Percentiles rank a stretch among this genome's conserved stretches.
phyloP scores from a whole-genome alignment of 2,113 vertebrate genomes.

The Zosterops lateralis region DNA sequence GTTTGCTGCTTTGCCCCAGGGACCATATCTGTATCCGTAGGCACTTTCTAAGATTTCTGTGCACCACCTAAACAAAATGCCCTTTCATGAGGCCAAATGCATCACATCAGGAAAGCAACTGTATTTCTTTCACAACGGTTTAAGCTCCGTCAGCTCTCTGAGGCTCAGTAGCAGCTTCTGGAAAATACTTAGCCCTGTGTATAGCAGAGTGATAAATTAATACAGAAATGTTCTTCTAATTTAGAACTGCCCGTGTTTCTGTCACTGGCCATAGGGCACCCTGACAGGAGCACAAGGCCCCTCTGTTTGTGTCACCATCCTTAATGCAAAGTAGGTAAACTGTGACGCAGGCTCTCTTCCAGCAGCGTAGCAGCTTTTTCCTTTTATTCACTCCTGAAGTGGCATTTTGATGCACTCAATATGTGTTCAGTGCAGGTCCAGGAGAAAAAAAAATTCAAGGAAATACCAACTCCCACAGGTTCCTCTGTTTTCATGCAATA shows the following conservation, averaged over 20 bases:
- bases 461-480: neutral
- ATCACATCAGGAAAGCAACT: constrained; percentile 43
- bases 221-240: constrained; percentile 55
- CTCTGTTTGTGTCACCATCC: constrained; percentile 49
- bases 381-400: neutral
- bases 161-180: constrained; percentile 1
- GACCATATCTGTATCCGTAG: neutral
- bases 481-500: neutral
- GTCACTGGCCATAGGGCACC: neutral
- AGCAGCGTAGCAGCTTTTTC: neutral
- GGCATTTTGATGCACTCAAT: neutral
- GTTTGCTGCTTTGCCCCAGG: constrained; percentile 23
- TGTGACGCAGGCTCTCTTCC: constrained; percentile 4
- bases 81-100: constrained; percentile 46
- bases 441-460: neutral
- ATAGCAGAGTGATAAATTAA: constrained; percentile 32
- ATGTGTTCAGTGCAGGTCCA: neutral
- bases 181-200: constrained; percentile 54
- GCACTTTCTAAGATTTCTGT: constrained; percentile 54
- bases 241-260: neutral
- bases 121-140: constrained; percentile 42
- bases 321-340: constrained; percentile 33
- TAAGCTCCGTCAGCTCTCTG: neutral
- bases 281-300: constrained; percentile 3
- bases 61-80: constrained; percentile 48